phyloP scores from a whole-genome alignment of 1,140 invertebrate genomes.

The Caenorhabditis briggsae region DNA sequence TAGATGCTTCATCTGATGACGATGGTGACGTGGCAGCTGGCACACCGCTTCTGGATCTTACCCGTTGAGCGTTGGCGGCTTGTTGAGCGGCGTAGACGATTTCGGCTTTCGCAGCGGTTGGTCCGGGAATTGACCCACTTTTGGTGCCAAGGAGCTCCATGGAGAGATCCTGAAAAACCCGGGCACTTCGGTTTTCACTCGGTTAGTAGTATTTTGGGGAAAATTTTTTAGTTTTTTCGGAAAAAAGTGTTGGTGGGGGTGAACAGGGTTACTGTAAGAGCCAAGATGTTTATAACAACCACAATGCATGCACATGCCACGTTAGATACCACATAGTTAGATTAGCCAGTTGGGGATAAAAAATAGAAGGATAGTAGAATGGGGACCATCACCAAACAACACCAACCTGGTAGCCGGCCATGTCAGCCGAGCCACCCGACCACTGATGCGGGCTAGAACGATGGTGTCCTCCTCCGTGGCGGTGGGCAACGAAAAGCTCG shows the following conservation, averaged over 20 bases:
- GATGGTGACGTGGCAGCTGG: neutral
- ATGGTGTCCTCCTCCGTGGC: conserved; percentile 33
- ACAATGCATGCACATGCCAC: too few species aligned
- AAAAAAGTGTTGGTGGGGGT: neutral
- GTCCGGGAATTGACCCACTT: conserved; percentile 72
- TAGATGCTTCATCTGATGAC: neutral
- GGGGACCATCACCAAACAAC: conserved; percentile 40
- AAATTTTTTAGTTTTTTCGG: conserved; percentile 46
- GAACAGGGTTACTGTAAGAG: neutral
- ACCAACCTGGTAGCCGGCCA: conserved; percentile 60
- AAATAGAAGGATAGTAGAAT: conserved; percentile 30
- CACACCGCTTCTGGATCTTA: conserved; percentile 52
- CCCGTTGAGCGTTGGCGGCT: conserved; percentile 56
- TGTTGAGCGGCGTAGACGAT: conserved; percentile 65
- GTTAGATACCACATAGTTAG: neutral
- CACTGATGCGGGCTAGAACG: conserved; percentile 36
- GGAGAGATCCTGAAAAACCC: conserved; percentile 72
- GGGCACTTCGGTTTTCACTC: conserved; percentile 29
- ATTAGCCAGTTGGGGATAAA: neutral
- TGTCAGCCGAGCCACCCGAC: conserved; percentile 44
- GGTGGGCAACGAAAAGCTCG: conserved; percentile 62
- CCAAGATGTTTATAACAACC: too few species aligned
- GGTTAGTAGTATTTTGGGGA: neutral
- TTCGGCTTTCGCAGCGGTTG: conserved; percentile 71
- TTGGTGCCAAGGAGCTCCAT: conserved; percentile 77